Conservation (phyloP, 2,797 vertebrate genomes). For the Myotis findleyi region DNA sequence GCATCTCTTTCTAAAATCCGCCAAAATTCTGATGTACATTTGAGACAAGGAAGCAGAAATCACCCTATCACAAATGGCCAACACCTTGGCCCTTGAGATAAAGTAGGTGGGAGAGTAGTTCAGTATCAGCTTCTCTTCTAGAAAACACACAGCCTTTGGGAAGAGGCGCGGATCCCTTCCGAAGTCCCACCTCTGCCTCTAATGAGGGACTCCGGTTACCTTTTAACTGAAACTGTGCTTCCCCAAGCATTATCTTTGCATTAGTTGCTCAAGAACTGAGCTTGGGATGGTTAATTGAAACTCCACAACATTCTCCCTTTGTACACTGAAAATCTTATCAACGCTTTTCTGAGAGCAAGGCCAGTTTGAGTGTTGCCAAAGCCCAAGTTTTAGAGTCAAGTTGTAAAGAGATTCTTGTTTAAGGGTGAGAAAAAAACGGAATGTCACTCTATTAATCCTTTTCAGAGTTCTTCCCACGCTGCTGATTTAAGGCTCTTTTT, state of each 20-base stretch:
- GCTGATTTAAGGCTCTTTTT: conserved; percentile 1
- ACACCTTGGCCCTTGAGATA: no score
- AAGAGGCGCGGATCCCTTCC: not conserved
- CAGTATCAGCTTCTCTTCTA: no score
- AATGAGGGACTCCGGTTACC: not conserved
- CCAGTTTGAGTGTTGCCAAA: conserved; percentile 47
- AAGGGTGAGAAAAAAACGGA: not conserved
- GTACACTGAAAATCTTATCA: conserved; percentile 1
- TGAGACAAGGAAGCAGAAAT: no score
- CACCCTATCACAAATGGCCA: no score
- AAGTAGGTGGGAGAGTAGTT: no score
- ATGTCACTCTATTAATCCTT: conserved; percentile 32
- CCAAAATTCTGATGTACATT: not conserved
- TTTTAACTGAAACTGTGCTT: not conserved
- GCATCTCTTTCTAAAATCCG: not conserved
- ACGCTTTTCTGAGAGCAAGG: conserved; percentile 7
- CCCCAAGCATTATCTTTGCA: not conserved
- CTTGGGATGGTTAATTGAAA: conserved; percentile 38
- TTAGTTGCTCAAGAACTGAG: not conserved
- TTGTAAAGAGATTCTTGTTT: conserved; percentile 60
- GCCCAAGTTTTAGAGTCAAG: not conserved
- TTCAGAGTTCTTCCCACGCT: conserved; percentile 47
- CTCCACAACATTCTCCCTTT: conserved; percentile 37
- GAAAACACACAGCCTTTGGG: not conserved
- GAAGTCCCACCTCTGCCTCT: not conserved